phyloP scores from a whole-genome alignment of 2,888 invertebrate species.

The Euplexia lucipara region DNA sequence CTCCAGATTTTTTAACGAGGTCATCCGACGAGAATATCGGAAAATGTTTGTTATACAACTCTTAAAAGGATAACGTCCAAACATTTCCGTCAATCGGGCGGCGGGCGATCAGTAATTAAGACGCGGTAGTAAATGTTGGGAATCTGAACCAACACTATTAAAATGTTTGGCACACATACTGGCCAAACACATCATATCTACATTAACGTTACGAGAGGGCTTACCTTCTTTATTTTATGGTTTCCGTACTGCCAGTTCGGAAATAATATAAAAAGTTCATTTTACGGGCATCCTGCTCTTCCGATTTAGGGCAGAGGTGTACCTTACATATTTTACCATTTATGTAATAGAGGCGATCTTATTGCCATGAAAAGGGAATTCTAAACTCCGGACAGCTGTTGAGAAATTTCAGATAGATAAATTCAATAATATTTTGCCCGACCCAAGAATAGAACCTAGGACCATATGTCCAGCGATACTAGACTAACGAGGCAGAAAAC shows the following conservation, averaged over 20 bases:
- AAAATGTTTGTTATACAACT: slow-evolving; percentile 32
- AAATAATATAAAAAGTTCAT: slow-evolving; percentile 32
- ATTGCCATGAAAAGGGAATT: no score
- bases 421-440: no score
- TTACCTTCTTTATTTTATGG: slow-evolving; percentile 29
- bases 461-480: no score
- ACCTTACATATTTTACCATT: no score
- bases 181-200: neutral
- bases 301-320: no score
- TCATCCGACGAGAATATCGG: slow-evolving; percentile 13
- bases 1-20: slow-evolving; percentile 30
- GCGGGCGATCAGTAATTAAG: slow-evolving; percentile 36
- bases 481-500: no score
- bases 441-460: no score
- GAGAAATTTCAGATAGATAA: no score
- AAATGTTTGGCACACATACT: slow-evolving; percentile 14
- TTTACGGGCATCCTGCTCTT: slow-evolving; percentile 2
- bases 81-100: slow-evolving; percentile 20
- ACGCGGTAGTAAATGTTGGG: slow-evolving; percentile 11
- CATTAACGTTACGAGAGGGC: neutral
- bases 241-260: slow-evolving; percentile 19
- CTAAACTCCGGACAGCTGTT: no score
- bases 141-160: slow-evolving; percentile 17
- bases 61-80: slow-evolving; percentile 36
- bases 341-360: no score